Base-by-base conservation (phyloP, 2,888 invertebrate species). In the Hypena proboscidalis region DNA sequence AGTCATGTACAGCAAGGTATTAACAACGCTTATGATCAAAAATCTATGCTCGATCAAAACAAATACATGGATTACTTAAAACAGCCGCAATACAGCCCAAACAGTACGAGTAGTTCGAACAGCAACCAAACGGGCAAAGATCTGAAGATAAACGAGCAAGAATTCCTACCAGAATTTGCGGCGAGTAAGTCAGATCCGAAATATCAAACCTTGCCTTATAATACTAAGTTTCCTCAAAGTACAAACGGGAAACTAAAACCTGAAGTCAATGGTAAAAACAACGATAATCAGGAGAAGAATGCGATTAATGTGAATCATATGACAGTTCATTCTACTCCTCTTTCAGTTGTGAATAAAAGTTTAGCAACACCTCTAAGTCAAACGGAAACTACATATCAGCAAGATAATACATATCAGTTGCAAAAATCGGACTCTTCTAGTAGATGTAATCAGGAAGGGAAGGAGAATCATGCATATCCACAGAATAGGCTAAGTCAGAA, bases 201-300 rank as follows among this genome's bases (percentile, higher is more conserved):
- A 86, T 97, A 96, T 90, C 97, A 97, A 91, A 97, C 97, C 15
- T 90, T 97, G 84, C 97, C 97, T 65, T 96, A 97, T 87, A 97
- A 95, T 78, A 96, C 95, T 21, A 97, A 97, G 85, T 96, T 96
- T 80, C 94, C 95, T 88, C 94, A 94, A 83, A 79, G 88, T 58
- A 77, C 78, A 37, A 86, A 85, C 41, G 85, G 83, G 22, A 89
- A 90, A 68, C 52, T 77, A 54, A 90, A 89, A 74, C 67, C 79
- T 5, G 88, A 90, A 66, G 60, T 77, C 19, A 83, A 89, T 52
- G 78, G 80, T 8, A 91, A 90, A 69, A 77, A 54, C 51, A 80
- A 61, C 54, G 88, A 88, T 67, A 64, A 50, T 10, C 58, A 54
- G 49, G 85, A 89, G 52, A 86, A 84, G 63, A 85, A 81, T 59